Evolutionary conservation across 2,888 invertebrate species (phyloP).

Genomic region (Lithosia quadra): DNA sequence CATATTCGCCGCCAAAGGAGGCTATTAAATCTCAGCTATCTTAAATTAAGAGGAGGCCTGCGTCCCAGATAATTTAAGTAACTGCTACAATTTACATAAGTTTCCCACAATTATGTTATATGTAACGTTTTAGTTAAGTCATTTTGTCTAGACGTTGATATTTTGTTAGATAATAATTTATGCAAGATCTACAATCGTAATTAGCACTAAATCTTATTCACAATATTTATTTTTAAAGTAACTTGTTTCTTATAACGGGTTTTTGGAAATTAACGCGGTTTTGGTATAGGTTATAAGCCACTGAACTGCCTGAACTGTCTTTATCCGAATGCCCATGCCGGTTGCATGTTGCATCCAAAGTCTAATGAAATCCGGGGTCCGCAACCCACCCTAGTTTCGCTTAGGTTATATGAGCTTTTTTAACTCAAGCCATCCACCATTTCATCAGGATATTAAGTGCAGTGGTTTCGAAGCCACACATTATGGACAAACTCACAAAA

Average conservation of each 20-base stretch:
- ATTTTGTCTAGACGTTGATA: neutral
- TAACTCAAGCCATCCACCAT: too few relatives aligned
- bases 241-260: neutral
- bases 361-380: neutral
- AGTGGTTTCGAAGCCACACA: too few relatives aligned
- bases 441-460: neutral
- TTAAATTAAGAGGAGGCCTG: neutral
- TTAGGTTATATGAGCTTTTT: too few relatives aligned
- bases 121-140: constrained; percentile 1
- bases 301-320: neutral
- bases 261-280: neutral
- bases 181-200: neutral
- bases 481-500: too few relatives aligned
- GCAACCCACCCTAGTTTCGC: too few relatives aligned
- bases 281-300: neutral
- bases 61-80: neutral
- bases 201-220: neutral
- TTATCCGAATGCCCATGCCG: too few relatives aligned
- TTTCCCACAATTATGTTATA: neutral
- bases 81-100: neutral
- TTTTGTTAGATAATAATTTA: constrained; percentile 6
- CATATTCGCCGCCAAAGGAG: neutral
- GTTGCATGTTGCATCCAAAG: too few relatives aligned
- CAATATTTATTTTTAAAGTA: neutral
- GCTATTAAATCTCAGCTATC: neutral